phyloP scores from a whole-genome alignment of 2,113 vertebrate genomes.

The Hippocampus mohnikei region DNA sequence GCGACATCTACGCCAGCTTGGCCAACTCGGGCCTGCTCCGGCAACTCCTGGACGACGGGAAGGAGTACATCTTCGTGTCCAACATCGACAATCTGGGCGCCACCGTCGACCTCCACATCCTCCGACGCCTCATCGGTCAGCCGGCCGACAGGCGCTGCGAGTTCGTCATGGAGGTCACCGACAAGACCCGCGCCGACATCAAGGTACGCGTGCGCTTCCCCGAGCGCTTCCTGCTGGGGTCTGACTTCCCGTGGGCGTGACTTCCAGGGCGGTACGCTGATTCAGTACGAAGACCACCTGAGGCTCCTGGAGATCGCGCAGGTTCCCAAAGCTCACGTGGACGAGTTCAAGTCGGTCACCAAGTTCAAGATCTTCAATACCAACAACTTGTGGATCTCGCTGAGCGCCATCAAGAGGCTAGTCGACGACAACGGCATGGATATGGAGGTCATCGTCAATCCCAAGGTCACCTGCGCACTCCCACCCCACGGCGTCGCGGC shows the following conservation, averaged over 20 bases:
- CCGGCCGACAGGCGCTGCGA: conserved; percentile 90
- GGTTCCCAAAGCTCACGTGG: conserved; percentile 93
- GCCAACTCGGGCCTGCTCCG: conserved; percentile 92
- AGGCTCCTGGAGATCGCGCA: conserved; percentile 98
- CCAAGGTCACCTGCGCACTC: conserved; percentile 78
- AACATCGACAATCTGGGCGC: conserved; percentile 99
- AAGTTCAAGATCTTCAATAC: conserved; percentile 99
- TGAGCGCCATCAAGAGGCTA: conserved; percentile 90
- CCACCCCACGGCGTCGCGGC: background rate
- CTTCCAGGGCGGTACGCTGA: conserved; percentile 89
- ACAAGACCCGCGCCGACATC: conserved; percentile 95
- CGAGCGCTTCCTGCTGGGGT: background rate
- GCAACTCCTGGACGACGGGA: conserved; percentile 84
- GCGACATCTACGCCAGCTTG: conserved; percentile 95
- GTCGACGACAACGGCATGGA: conserved; percentile 89
- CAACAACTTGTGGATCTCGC: conserved; percentile 95
- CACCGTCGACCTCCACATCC: conserved; percentile 96
- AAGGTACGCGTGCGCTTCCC: conserved; percentile 73
- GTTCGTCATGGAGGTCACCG: conserved; percentile 98
- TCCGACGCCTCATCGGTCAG: conserved; percentile 91
- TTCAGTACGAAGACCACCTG: conserved; percentile 91
- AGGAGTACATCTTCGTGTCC: conserved; percentile 98
- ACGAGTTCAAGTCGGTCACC: conserved; percentile 96
- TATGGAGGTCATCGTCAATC: conserved; percentile 97
- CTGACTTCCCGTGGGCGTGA: background rate